Base-by-base conservation (phyloP, 2,888 invertebrate genomes). In the Morpho deidamia region DNA sequence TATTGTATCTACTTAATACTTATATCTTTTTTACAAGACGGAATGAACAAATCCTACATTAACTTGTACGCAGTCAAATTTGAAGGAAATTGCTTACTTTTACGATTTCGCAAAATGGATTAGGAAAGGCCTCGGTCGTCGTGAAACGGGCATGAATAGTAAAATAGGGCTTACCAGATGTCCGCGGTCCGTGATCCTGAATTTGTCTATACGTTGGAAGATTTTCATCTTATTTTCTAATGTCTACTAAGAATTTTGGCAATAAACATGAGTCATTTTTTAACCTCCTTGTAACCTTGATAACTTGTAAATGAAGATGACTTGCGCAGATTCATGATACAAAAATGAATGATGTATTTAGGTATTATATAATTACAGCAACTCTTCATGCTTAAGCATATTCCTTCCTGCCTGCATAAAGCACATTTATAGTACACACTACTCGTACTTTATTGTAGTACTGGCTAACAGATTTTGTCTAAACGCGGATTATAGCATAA, bases 111-210 rank as follows among this genome's bases (percentile, higher is more conserved):
- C 53, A 57, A 47, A 57, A 53, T 49, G 50, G 51, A 57, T 57
- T 57, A 53, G 47, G 44, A 53, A 51, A 43, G 51, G 50, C 53
- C 53, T 47, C 40, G 56, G 47, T 50, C 51, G 56, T 51, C 53
- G 53, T 51, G 53, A 53, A 57, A 53, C 55, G 49, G 42, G 55
- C 43, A 58, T 53, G 55, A 58, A 58, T 55, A 55, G 53, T 44
- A 55, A 58, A 58, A 48, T 42, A 55, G 44, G 53, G 55, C 51
- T 58, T 58, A 58, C 55, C 46, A 42, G 48, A 40, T 32, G 14
- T 51, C 50, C 47, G 39, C 44, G 45, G 44, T 48, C 44, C 46
- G 50, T 57, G 46, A 57, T 57, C 51, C 47, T 44, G 35, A 57
- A 53, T 53, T 50, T 53, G 53, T 57, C 51, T 50, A 51, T 57